Base-by-base conservation (phyloP, 2,113 vertebrate genomes). In the Tachycineta bicolor region DNA sequence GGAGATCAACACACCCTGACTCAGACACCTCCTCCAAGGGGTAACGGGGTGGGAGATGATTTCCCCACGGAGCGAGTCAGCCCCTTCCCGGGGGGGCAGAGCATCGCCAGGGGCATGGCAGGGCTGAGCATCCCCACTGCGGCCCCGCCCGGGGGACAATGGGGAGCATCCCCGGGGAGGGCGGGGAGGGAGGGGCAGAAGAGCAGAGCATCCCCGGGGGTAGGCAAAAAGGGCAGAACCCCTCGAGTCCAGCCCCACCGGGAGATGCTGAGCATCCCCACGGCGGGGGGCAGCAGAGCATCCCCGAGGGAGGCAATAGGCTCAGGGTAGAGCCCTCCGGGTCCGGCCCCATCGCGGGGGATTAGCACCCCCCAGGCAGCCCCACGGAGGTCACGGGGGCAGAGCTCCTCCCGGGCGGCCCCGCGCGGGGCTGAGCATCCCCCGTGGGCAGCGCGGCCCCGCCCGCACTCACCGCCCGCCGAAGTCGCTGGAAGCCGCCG, bases 391-490 rank as follows among this genome's bases (percentile, higher is more conserved):
- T 13, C 9, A 2, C 3, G n/a, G 37, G 46, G 33, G 47, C 56
- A 62, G 47, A 83, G 67, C 25, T 83, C 5, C 10, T 31, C 43
- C 56, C 16, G 46, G 37, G 55, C 60, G 31, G 65, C 43, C 37
- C 67, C 46, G 33, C 49, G 20, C 24, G 43, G 23, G 13, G 22
- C 26, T 7, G 24, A 73, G 69, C 91, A 85, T 50, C 88, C 69
- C 93, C 84, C 41, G 25, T 25, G 59, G 76, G 76, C 91, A 84
- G 69, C 80, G 24, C 65, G 37, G 47, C 88, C 93, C 93, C 91
- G 49, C 93, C 90, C 88, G 85, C 90, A 96, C 96, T 96, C 96
- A 95, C 95, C 95, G 76, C 18, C 59, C 83, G 52, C 91, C 65
- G 87, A 87, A 87, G 59, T 5, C 77, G 95, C 91, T 84, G 82